These are phyloP conservation scores for Prenolepis imparis DNA, from an alignment of 2,888 invertebrate species.

Conservation along the genomic window DNA sequence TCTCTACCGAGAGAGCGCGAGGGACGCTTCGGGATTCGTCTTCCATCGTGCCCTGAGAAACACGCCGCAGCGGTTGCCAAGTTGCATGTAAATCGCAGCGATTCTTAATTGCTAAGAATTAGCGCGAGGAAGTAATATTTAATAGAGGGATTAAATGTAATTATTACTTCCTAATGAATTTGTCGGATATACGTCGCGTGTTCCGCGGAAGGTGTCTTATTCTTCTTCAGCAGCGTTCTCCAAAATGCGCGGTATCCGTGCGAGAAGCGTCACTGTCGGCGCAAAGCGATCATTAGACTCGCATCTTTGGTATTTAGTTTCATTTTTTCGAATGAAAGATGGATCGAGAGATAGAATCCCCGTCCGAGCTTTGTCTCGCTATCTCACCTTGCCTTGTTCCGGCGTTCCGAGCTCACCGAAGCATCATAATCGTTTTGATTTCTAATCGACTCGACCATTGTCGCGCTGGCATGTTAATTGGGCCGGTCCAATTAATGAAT, in stretches of 20 bases:
- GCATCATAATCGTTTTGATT: slow-evolving; percentile 83
- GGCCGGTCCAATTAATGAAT: slow-evolving; percentile 77
- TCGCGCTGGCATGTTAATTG: slow-evolving; percentile 81
- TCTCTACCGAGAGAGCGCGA: slow-evolving; percentile 78
- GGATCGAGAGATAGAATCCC: slow-evolving; percentile 78
- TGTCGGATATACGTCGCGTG: neutral
- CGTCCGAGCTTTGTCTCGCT: slow-evolving; percentile 54
- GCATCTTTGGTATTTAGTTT: slow-evolving; percentile 83
- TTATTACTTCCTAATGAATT: neutral
- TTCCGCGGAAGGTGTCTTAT: neutral
- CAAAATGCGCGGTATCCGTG: neutral
- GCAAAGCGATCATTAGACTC: slow-evolving; percentile 79
- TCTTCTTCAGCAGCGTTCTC: neutral
- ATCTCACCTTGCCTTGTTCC: slow-evolving; percentile 61
- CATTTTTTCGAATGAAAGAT: slow-evolving; percentile 84
- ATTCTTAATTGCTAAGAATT: slow-evolving; percentile 23
- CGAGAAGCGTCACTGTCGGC: slow-evolving; percentile 76
- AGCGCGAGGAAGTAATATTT: neutral
- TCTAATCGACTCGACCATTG: slow-evolving; percentile 84
- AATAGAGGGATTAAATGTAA: neutral
- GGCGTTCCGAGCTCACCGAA: slow-evolving; percentile 76
- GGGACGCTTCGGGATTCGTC: slow-evolving; percentile 81
- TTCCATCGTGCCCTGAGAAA: slow-evolving; percentile 66
- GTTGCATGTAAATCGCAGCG: slow-evolving; percentile 40
- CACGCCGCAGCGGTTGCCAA: slow-evolving; percentile 74